These are phyloP conservation scores for Clarias fuscus DNA, from an alignment of 2,797 vertebrate species.

Conservation along the genomic window DNA sequence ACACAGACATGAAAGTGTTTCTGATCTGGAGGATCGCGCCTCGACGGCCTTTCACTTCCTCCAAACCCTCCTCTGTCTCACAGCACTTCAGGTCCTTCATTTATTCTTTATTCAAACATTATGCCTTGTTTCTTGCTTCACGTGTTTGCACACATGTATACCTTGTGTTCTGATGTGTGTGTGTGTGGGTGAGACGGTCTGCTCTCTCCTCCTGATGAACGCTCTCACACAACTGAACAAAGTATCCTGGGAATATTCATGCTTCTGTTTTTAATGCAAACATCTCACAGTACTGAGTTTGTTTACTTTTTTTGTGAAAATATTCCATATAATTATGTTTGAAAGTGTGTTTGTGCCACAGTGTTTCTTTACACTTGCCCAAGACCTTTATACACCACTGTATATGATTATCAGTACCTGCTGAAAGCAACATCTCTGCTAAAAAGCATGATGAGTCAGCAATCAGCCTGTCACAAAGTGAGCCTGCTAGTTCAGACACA, in stretches of 20 bases:
- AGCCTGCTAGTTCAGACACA: not conserved
- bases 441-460: slow-evolving; percentile 12
- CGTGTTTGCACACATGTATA: not conserved
- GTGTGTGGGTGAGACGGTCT: not conserved
- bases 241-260: not conserved
- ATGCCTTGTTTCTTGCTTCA: not conserved
- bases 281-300: not conserved
- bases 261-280: not conserved
- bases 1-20: not conserved
- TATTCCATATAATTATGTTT: not conserved
- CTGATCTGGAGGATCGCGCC: not conserved
- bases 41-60: not conserved
- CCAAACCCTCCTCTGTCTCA: not conserved
- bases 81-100: not conserved
- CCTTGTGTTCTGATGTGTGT: not conserved
- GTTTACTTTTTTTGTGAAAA: not conserved
- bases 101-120: not conserved
- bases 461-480: not conserved
- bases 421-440: not conserved
- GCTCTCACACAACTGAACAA: not conserved
- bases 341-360: not conserved
- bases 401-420: not conserved
- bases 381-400: not conserved
- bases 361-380: not conserved
- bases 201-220: not conserved